Evolutionary conservation across 1,140 invertebrate species (phyloP), one percentile per base, ranked within the genome.

Genomic region (Arion vulgaris): DNA sequence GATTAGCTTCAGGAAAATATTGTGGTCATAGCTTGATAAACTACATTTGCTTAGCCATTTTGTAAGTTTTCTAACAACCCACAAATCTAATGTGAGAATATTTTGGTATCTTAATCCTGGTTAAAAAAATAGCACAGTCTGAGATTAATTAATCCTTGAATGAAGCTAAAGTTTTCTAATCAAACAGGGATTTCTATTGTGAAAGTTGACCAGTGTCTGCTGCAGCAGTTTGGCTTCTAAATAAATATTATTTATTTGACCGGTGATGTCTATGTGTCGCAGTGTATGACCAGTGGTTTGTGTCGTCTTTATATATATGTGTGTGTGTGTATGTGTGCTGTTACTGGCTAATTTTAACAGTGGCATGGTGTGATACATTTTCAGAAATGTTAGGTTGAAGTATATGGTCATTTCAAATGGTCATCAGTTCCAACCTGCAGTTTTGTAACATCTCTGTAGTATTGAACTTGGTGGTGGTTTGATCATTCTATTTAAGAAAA

Each of bases 361-460:
- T 66, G 62, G 62, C 62, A 66, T 66, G 62, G 62, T 66, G 62
- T 66, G 62, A 17, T 66, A 32, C 62, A 28, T 66, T 28, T 7
- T 34, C 17, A 4, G 17, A 49, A n/a, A 19, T 4, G 19, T 57
- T 57, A 57, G 53, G 45, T 19, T n/a, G 4, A 57, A 19, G 53
- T 4, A 57, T 19, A 57, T 1, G 2, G 53, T 57, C 9, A 57
- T 57, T n/a, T 57, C 53, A 19, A 23, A 19, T 9, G 26, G 9
- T 19, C 23, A 4, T n/a, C 9, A 57, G 9, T 15, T n/a, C 7
- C 53, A 57, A 19, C 53, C 15, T 57, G 2, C 53, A 23, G 4
- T 19, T 49, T 9, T 49, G 19, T 11, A 57, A 57, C 15, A n/a
- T 57, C 17, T 57, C 53, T 19, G 9, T 57, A 57, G 53, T 57